Base-by-base conservation (phyloP, 2,888 invertebrate species). In the Zaprionus obscuricornis region DNA sequence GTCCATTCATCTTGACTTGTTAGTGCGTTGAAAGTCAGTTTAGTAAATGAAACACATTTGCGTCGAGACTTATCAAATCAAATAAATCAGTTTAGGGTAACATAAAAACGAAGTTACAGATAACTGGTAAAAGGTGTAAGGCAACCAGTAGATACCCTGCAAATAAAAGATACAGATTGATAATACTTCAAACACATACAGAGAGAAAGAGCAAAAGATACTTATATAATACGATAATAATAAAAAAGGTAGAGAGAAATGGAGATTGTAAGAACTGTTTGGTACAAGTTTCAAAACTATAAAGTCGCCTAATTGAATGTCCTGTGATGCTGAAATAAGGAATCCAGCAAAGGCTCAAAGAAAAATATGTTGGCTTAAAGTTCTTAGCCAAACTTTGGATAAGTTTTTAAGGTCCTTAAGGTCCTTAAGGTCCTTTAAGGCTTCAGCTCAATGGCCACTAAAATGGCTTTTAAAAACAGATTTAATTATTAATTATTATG, bases 401-500 rank as follows among this genome's bases (percentile, higher is more conserved):
- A 54, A 54, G 54, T 56, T 43, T 50, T 50, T 7, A 27, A 10
- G 8, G 6, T 11, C 3, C 3, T 7, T 10, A 14, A 7, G 1
- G 10, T 17, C 16, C 13, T 8, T 16, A 34, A 16, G 11, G 14
- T 14, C 13, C 14, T 36, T 8, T 36, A 45, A 33, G 22, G 20
- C 14, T 1, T 3, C n/a, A 14, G 6, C 17, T 13, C 26, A 62
- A 45, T 31, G 18, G 47, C 17, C 26, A 43, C 55, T 58, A 20
- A 37, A 58, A 70, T 46, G 60, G 58, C 55, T 59, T 64, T 56
- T 22, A 16, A 54, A 69, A 63, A 27, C 33, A 66, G 60, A 64
- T 76, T 72, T 64, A 72, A 64, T 66, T 72, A 83, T 66, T 77
- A 75, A 83, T 75, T 79, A 83, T 72, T 64, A 74, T 69, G 60